These are phyloP conservation scores for Villa cingulata DNA, from an alignment of 2,888 invertebrate species.

Conservation along the genomic window DNA sequence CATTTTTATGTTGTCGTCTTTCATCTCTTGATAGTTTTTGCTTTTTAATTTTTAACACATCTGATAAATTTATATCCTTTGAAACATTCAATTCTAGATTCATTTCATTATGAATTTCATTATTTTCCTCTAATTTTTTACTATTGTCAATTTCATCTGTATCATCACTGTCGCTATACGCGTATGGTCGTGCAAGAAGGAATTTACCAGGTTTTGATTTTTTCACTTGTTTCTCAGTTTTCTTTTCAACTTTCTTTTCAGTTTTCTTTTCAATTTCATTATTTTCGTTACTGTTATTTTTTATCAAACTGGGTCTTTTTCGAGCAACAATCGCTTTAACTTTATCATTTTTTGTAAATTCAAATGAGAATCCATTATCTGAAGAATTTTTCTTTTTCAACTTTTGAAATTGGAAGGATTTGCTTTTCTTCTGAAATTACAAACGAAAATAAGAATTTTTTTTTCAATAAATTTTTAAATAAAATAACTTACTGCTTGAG, in stretches of 20 bases:
- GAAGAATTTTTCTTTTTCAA: background rate
- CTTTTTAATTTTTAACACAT: conserved; percentile 10
- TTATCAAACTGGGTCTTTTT: conserved; percentile 15
- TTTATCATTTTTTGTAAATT: conserved; percentile 23
- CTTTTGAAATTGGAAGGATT: no score
- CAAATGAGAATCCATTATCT: conserved; percentile 21
- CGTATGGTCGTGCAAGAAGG: background rate
- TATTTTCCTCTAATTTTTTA: no score
- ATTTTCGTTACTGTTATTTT: conserved; percentile 3
- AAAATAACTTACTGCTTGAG: no score
- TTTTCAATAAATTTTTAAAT: no score
- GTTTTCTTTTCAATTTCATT: background rate
- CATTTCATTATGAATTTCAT: background rate
- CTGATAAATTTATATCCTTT: background rate
- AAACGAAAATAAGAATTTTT: no score
- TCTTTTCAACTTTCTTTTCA: no score
- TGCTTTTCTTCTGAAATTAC: no score
- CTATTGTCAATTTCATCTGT: no score
- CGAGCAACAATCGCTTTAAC: conserved; percentile 31
- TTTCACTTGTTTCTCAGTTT: background rate
- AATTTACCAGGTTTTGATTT: background rate
- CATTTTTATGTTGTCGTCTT: conserved; percentile 16
- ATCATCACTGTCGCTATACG: background rate
- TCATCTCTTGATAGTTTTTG: conserved; percentile 19
- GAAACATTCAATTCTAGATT: conserved; percentile 16